phyloP scores from a whole-genome alignment of 2,888 invertebrate species.

The Drosophila diplacantha region DNA sequence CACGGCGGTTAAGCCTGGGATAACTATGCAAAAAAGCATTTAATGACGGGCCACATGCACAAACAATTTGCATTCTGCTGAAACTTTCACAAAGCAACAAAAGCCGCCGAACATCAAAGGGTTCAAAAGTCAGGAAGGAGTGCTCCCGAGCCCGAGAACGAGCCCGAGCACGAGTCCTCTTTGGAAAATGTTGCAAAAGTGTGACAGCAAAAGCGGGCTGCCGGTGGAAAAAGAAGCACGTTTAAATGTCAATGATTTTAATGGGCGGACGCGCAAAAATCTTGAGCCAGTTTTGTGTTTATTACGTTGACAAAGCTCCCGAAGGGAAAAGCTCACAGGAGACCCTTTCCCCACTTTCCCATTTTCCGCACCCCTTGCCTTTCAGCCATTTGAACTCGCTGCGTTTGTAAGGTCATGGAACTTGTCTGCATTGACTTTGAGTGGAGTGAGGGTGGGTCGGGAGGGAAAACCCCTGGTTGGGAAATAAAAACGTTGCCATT shows the following conservation, averaged over 20 bases:
- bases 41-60: slow-evolving; percentile 56
- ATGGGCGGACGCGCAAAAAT: slow-evolving; percentile 70
- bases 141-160: slow-evolving; percentile 49
- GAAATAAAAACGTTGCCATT: slow-evolving; percentile 61
- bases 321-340: slow-evolving; percentile 32
- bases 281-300: slow-evolving; percentile 69
- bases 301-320: slow-evolving; percentile 57
- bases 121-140: slow-evolving; percentile 19
- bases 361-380: slow-evolving; percentile 31
- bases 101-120: slow-evolving; percentile 58
- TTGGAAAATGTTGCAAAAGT: slow-evolving; percentile 60
- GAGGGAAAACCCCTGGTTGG: slow-evolving; percentile 28
- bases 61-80: slow-evolving; percentile 49
- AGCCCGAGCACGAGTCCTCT: slow-evolving; percentile 38
- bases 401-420: slow-evolving; percentile 77
- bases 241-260: slow-evolving; percentile 75
- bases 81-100: slow-evolving; percentile 61
- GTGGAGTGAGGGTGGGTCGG: slow-evolving; percentile 6
- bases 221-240: slow-evolving; percentile 44
- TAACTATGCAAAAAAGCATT: slow-evolving; percentile 59
- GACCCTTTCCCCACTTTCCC: slow-evolving; percentile 21
- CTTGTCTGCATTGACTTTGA: slow-evolving; percentile 73
- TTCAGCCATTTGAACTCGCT: slow-evolving; percentile 51
- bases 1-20: slow-evolving; percentile 23
- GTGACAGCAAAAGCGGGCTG: slow-evolving; percentile 40